Conservation (phyloP, 2,797 vertebrate species). For the Clamator glandarius region DNA sequence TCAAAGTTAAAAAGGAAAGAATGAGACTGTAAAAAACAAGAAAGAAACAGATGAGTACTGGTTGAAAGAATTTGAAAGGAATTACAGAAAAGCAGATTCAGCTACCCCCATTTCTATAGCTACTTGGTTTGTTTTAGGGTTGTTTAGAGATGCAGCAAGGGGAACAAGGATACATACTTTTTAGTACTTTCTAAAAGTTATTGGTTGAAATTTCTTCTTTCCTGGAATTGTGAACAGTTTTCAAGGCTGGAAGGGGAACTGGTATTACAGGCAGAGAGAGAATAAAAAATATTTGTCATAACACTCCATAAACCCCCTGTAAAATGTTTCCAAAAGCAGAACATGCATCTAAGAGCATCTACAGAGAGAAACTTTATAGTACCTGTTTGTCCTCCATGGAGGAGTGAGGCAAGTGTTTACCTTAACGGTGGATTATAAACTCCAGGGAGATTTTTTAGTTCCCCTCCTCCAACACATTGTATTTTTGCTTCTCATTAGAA, state of each 20-base stretch:
- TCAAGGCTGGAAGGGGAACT: background rate
- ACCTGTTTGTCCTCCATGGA: background rate
- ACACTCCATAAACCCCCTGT: background rate
- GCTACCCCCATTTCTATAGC: background rate
- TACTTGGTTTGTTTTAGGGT: background rate
- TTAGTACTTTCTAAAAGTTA: background rate
- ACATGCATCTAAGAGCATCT: background rate
- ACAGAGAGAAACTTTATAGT: background rate
- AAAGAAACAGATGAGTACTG: background rate
- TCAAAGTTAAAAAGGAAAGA: background rate
- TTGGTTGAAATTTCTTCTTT: background rate
- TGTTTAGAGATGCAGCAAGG: background rate
- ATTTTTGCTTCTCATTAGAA: background rate
- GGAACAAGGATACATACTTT: background rate
- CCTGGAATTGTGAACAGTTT: background rate
- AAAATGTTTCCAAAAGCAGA: background rate
- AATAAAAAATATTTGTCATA: background rate
- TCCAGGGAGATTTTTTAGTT: background rate
- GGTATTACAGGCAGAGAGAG: background rate
- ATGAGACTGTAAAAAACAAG: background rate
- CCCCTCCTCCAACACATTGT: background rate
- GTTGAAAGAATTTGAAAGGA: background rate
- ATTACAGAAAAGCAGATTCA: background rate
- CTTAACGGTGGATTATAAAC: background rate
- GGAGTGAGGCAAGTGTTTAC: rapidly evolving